phyloP scores from a whole-genome alignment of 1,140 invertebrate species.

The Neuroterus valhalla region DNA sequence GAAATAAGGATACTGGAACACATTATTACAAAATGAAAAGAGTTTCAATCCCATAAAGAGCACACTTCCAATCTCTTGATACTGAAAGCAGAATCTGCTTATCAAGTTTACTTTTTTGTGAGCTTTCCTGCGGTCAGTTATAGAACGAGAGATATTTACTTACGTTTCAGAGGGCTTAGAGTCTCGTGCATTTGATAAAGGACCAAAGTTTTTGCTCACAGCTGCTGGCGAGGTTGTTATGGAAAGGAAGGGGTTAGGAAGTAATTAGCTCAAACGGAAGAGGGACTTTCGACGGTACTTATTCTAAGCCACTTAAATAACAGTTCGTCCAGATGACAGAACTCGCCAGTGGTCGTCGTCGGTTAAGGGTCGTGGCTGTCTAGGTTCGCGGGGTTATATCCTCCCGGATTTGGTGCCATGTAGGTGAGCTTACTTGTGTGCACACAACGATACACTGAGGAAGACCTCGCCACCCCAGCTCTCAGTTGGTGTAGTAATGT shows the following conservation, averaged over 20 bases:
- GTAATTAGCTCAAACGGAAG: slow-evolving; percentile 47
- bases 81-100: slow-evolving; percentile 24
- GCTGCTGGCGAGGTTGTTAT: background rate
- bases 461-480: slow-evolving; percentile 24
- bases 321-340: slow-evolving; percentile 41
- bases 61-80: background rate
- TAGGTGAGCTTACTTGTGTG: slow-evolving; percentile 37
- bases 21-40: background rate
- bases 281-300: slow-evolving; percentile 48
- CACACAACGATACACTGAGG: background rate
- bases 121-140: background rate
- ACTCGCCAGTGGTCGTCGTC: slow-evolving; percentile 35
- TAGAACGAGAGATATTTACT: slow-evolving; percentile 14
- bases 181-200: slow-evolving; percentile 8
- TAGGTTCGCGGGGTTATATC: slow-evolving; percentile 54
- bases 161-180: slow-evolving; percentile 29
- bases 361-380: slow-evolving; percentile 36
- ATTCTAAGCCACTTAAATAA: slow-evolving; percentile 58
- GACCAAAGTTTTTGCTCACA: slow-evolving; percentile 17
- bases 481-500: slow-evolving; percentile 56
- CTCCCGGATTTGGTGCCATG: slow-evolving; percentile 53
- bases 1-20: no score
- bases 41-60: background rate
- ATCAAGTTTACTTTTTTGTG: slow-evolving; percentile 32
- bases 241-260: background rate